phyloP scores from a whole-genome alignment of 2,797 vertebrate genomes.

The Bradypodion ventrale region DNA sequence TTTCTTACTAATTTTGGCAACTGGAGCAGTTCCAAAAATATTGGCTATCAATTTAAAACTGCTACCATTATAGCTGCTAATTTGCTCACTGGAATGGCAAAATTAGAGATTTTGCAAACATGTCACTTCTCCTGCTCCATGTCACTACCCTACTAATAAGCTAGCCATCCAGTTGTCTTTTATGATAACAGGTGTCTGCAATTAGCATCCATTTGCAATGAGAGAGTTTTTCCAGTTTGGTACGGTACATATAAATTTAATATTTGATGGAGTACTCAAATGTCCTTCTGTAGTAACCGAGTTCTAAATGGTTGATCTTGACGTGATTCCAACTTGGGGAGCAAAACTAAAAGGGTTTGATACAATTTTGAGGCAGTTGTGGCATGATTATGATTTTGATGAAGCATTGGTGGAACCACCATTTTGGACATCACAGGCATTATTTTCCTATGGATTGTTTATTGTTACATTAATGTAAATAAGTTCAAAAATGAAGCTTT shows the following conservation, averaged over 20 bases:
- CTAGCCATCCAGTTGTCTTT: too few species aligned
- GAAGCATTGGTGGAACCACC: not conserved
- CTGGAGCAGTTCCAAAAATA: too few species aligned
- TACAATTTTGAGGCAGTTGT: not conserved
- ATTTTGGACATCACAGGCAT: not conserved
- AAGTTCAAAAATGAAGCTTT: not conserved
- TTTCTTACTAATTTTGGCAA: too few species aligned
- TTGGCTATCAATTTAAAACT: too few species aligned
- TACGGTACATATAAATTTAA: not conserved
- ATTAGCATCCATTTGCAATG: not conserved
- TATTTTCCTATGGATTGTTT: not conserved
- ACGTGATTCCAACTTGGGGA: not conserved
- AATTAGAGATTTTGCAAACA: not conserved
- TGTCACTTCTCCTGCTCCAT: too few species aligned
- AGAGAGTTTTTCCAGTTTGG: not conserved
- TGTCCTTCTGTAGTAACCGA: not conserved
- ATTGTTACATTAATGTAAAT: not conserved
- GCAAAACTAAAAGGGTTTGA: too few species aligned
- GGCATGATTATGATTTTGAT: not conserved
- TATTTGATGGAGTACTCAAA: not conserved
- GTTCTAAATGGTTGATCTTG: not conserved
- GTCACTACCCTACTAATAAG: too few species aligned
- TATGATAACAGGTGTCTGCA: not conserved
- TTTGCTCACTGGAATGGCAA: not conserved
- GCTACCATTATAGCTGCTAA: too few species aligned